Evolutionary conservation across 2,888 invertebrate genomes (phyloP).

Genomic region (Dugesia japonica): DNA sequence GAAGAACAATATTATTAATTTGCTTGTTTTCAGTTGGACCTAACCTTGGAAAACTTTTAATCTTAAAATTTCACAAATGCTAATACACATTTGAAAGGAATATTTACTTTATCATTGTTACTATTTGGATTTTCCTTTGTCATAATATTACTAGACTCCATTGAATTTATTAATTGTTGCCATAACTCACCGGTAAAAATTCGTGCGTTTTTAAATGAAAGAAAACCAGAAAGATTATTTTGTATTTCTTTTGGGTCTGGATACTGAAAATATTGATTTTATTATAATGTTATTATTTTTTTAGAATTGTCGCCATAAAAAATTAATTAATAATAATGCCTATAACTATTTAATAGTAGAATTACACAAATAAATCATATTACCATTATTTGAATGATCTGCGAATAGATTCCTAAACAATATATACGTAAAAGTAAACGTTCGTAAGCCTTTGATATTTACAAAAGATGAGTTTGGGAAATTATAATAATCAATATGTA

Average conservation of each 20-base stretch:
- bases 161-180: conserved; percentile 52
- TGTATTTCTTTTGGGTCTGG: conserved; percentile 97
- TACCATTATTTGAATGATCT: conserved; percentile 2
- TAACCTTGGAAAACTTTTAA: not conserved
- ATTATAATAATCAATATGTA: too few relatives aligned
- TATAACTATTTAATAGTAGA: not conserved
- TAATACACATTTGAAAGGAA: not conserved
- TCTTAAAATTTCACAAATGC: too few relatives aligned
- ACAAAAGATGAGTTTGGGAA: not conserved
- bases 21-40: not conserved
- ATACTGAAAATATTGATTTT: conserved; percentile 61
- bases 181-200: conserved; percentile 94
- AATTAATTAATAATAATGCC: too few relatives aligned
- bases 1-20: not conserved
- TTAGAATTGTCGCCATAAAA: not conserved
- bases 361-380: not conserved
- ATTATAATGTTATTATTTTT: not conserved
- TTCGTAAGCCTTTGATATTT: not conserved
- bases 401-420: not conserved
- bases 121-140: not conserved
- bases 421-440: not conserved
- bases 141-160: not conserved
- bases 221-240: conserved; percentile 94
- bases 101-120: not conserved
- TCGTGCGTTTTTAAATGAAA: conserved; percentile 88